phyloP scores from a whole-genome alignment of 2,797 vertebrate species.

The Alca torda region DNA sequence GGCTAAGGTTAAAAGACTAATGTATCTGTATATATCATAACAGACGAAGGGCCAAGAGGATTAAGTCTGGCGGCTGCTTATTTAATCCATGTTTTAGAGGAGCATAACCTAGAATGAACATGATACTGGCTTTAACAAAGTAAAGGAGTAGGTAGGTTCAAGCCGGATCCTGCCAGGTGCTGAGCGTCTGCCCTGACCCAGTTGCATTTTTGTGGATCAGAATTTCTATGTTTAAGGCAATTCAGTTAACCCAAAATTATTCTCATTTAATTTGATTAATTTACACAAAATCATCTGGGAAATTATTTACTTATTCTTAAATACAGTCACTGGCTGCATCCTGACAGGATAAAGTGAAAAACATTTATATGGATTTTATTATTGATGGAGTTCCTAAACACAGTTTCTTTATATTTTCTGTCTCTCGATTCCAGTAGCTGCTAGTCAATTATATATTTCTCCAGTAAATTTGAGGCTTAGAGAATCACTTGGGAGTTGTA shows the following conservation, averaged over 20 bases:
- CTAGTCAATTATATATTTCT: slow-evolving; percentile 32
- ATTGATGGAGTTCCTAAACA: slow-evolving; percentile 20
- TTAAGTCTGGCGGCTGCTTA: neutral
- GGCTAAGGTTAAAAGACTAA: neutral
- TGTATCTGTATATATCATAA: neutral
- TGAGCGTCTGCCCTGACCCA: neutral
- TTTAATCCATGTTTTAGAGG: neutral
- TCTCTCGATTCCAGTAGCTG: slow-evolving; percentile 32
- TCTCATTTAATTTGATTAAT: neutral
- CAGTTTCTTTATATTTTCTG: slow-evolving; percentile 5
- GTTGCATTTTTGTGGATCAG: neutral
- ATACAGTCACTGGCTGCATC: neutral
- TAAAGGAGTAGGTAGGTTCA: neutral
- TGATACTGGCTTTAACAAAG: neutral
- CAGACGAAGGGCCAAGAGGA: neutral
- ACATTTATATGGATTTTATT: slow-evolving; percentile 32
- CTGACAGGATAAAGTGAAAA: slow-evolving; percentile 22
- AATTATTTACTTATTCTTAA: slow-evolving; percentile 12
- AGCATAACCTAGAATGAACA: neutral
- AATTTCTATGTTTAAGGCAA: neutral
- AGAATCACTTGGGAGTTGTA: neutral
- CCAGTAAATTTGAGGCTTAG: slow-evolving; percentile 24
- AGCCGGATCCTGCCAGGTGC: neutral
- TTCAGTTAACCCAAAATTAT: neutral
- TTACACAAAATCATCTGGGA: neutral